Conservation (phyloP, 2,888 invertebrate species). For the Caenorhabditis sinica region DNA sequence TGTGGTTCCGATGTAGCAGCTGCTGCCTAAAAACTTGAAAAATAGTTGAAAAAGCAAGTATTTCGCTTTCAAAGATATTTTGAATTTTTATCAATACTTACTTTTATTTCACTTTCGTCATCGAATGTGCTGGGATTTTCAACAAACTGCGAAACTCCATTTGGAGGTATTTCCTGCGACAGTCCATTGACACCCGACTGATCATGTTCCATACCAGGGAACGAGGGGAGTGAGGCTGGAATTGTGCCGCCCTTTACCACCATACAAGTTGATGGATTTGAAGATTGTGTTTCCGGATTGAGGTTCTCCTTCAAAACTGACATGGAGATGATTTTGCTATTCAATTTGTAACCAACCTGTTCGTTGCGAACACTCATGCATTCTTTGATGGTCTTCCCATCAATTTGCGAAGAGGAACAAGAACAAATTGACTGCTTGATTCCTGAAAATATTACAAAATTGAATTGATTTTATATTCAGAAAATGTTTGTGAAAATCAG, state of each 20-base stretch:
- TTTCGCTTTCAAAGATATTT: not conserved
- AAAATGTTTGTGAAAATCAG: not conserved
- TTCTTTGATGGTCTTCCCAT: constrained; percentile 66
- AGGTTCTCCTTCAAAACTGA: constrained; percentile 51
- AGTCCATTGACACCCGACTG: constrained; percentile 34
- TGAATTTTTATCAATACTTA: not conserved
- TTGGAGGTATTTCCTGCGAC: constrained; percentile 30
- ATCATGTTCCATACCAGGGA: constrained; percentile 66
- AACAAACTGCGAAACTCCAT: constrained; percentile 37
- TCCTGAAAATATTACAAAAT: constrained; percentile 24
- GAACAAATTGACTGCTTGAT: not conserved
- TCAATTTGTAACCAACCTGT: constrained; percentile 31
- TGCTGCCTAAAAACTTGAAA: constrained; percentile 24
- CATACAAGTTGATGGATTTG: constrained; percentile 55
- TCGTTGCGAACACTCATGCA: constrained; percentile 61
- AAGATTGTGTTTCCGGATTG: constrained; percentile 24
- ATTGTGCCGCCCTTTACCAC: constrained; percentile 47
- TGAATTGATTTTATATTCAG: not conserved
- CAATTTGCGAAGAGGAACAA: constrained; percentile 31
- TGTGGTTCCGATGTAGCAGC: constrained; percentile 43
- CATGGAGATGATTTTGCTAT: not conserved
- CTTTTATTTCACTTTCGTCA: constrained; percentile 56
- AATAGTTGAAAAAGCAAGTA: not conserved
- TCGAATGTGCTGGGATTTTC: constrained; percentile 11
- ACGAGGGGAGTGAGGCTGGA: constrained; percentile 38